Evolutionary conservation across 2,888 invertebrate species (phyloP), one percentile per base, ranked within the genome.

Genomic region (Herminia tarsipennalis): DNA sequence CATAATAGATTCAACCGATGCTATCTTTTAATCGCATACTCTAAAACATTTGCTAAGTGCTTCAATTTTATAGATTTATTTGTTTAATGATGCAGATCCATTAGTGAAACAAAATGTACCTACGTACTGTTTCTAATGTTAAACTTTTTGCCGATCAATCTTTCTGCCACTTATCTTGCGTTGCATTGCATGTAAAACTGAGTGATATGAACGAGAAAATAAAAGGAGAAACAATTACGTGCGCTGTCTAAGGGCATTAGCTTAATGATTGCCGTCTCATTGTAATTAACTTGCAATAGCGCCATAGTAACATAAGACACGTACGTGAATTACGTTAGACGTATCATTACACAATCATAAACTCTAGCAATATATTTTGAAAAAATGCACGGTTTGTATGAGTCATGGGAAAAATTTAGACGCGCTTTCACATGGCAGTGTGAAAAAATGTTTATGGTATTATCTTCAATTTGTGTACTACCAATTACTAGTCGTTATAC

Each of bases 251-350:
- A 74, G 56, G 50, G 66, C 50, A 65, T 66, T 62, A 59, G 76
- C 78, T 74, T 74, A 63, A 72, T 83, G 80, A 83, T 77, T 73
- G 70, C 73, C 56, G 50, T 65, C 64, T 73, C 70, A 75, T 75
- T 72, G 69, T 76, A 78, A 79, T 80, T 73, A 78, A 68, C 57
- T 64, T 59, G 61, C 67, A 67, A 61, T 59, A 48, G 52, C 65
- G 58, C 56, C 46, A 64, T 52, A 44, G 47, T 70, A 71, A 68
- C 68, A 62, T 73, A 64, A 68, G 62, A 70, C 69, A 70, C 67
- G 63, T 58, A 51, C 32, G 57, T 50, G 49, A 71, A 66, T 60
- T 48, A 60, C 60, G 58, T 62, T 66, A 66, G 64, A 56, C 58
- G 58, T 72, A 69, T 70, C 68, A 73, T 73, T 74, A 73, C 61